Evolutionary conservation across 2,797 vertebrate genomes (phyloP).

Genomic region (Sebastes reedi): DNA sequence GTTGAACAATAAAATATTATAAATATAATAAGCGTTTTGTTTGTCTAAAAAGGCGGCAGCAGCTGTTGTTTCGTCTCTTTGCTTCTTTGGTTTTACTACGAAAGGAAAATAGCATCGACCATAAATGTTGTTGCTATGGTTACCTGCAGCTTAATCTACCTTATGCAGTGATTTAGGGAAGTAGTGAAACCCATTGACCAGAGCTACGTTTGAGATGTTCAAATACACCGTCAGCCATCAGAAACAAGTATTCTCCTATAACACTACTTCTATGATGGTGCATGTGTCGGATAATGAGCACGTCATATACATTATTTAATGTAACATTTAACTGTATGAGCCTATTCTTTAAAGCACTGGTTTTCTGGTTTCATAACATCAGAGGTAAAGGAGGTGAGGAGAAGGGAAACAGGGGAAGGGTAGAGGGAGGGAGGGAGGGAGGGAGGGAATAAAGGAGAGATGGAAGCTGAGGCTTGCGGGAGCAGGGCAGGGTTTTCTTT

Average conservation of each 20-base stretch:
- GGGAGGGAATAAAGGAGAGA: conserved; percentile 19
- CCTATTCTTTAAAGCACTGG: not conserved
- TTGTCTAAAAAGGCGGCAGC: too few species aligned
- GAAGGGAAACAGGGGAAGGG: not conserved
- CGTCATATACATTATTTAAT: not conserved
- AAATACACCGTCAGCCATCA: not conserved
- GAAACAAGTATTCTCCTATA: not conserved
- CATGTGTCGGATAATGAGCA: not conserved
- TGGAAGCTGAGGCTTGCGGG: conserved; percentile 43
- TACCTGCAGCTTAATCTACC: not conserved
- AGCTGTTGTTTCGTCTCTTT: too few species aligned
- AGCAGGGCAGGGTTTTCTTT: conserved; percentile 57
- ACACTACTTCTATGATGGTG: not conserved
- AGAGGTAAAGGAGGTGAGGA: not conserved
- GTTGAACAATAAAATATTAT: too few species aligned
- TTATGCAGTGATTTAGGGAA: not conserved
- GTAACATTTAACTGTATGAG: not conserved
- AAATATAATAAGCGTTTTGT: too few species aligned
- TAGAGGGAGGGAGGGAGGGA: not conserved
- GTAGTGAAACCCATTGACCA: not conserved
- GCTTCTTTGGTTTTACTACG: too few species aligned
- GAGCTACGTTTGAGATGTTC: not conserved
- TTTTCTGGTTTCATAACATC: not conserved
- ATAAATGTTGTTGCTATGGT: not conserved
- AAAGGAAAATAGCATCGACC: not conserved